Evolutionary conservation across 2,888 invertebrate genomes (phyloP), one percentile per base, ranked within the genome.

Genomic region (Drosophila algonquin): DNA sequence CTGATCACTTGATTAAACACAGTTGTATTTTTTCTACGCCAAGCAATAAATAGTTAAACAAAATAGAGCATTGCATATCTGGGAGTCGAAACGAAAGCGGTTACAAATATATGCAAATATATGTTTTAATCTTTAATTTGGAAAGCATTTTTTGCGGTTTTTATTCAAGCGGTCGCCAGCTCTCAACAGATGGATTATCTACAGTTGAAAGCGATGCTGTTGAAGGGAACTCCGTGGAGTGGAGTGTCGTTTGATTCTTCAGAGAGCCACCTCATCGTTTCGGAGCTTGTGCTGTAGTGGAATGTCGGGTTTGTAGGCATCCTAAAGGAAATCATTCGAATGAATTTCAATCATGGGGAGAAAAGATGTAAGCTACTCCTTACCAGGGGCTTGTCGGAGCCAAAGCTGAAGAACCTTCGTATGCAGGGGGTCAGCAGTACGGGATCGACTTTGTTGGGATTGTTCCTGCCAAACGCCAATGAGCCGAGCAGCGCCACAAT

Each of bases 381-480:
- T n/a, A 72, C 87, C 64, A 57, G 61, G 32, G 53, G 53, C 30
- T 58, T 75, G 10, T 70, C 48, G 2, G 53, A 50, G 7, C 63
- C 70, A 30, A 50, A 68, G 5, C 45, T 74, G 10, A 81, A 84
- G 44, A 67, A 80, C 67, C 89, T 90, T 30, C 91, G 84, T 73
- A 92, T 90, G 45, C 86, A 90, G 0, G 96, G 96, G 0, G 96
- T 95, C 21, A 96, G 88, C 3, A 96, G 91, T 57, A 92, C 92
- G 1, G 93, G 93, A 88, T 95, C 94, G 27, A 95, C 90, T 75
- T 94, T 93, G 54, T 93, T 91, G 0, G 94, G 93, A 86, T 94
- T 93, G 72, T 93, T 93, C 9, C 93, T 94, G 51, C 92, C 92
- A 72, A 90, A 91, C 24, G 91, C 65, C 10, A 80, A 70, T 9